These are phyloP conservation scores for Euplagia quadripunctaria DNA, from an alignment of 2,888 invertebrate species.

Conservation along the genomic window DNA sequence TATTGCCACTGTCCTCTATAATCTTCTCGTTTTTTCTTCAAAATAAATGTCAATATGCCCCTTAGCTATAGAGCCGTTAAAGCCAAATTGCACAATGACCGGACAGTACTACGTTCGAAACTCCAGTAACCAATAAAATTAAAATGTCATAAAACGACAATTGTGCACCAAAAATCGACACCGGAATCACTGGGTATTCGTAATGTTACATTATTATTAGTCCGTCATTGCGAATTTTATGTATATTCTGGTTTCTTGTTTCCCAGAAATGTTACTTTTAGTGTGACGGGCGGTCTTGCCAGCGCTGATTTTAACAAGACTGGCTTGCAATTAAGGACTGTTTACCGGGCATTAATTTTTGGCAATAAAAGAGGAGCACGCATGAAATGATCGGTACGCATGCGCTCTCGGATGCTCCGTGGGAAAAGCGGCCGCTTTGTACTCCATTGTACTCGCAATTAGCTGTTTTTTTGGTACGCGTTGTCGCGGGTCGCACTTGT, in stretches of 20 bases:
- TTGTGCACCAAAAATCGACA: slow-evolving; percentile 62
- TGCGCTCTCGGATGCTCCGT: slow-evolving; percentile 77
- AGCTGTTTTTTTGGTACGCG: slow-evolving; percentile 76
- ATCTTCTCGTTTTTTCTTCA: slow-evolving; percentile 36
- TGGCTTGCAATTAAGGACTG: slow-evolving; percentile 83
- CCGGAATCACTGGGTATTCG: slow-evolving; percentile 70
- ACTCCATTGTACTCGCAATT: slow-evolving; percentile 84
- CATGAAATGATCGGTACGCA: slow-evolving; percentile 83
- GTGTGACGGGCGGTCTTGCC: slow-evolving; percentile 68
- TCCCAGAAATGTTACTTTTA: slow-evolving; percentile 71
- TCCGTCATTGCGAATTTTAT: slow-evolving; percentile 76
- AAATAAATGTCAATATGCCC: slow-evolving; percentile 49
- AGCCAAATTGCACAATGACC: slow-evolving; percentile 61
- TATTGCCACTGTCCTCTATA: slow-evolving; percentile 39
- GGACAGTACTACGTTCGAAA: slow-evolving; percentile 35
- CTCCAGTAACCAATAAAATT: slow-evolving; percentile 79
- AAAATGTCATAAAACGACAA: slow-evolving; percentile 74
- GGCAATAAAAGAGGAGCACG: slow-evolving; percentile 86
- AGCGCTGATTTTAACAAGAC: slow-evolving; percentile 73
- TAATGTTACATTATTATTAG: slow-evolving; percentile 78
- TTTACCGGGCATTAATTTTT: slow-evolving; percentile 87
- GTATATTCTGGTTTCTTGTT: slow-evolving; percentile 69
- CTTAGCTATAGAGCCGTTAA: slow-evolving; percentile 69
- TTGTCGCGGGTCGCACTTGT: slow-evolving; percentile 78
- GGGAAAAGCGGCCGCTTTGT: slow-evolving; percentile 86